Evolutionary conservation across 1,140 invertebrate species (phyloP), one percentile per base, ranked within the genome.

Genomic region (Drosophila kikkawai): DNA sequence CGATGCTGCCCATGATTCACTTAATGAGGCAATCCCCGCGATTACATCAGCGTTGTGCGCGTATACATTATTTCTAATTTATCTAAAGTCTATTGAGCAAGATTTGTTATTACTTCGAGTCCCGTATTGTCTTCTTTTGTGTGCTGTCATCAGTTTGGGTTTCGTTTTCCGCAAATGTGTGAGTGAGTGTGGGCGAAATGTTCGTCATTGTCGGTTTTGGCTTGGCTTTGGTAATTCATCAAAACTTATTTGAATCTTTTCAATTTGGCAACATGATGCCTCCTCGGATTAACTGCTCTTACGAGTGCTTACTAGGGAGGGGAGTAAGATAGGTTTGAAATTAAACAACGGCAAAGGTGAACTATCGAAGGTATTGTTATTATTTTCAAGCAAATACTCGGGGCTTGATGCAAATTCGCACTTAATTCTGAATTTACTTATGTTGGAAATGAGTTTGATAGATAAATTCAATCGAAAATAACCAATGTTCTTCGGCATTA

Each of bases 11-110:
- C 37, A 32, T 71, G 69, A 73, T 48, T 58, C 67, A 59, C 37
- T 51, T 37, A 22, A 17, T 59, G 67, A 71, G 53, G 64, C 67
- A 55, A 70, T 55, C 41, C 48, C 53, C 19, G 9, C 48, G 48
- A 70, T 70, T 70, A 73, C 37, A 50, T 59, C 67, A 71, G 67
- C 53, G 42, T 37, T 37, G 37, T 51, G 22, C 29, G 37, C 42
- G 17, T 26, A 39, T 68, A 70, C 39, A 66, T 58, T 76, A 47
- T 67, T 55, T 76, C 61, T 67, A 76, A 76, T 76, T 58, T 15
- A 76, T 76, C 73, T 58, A 75, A 76, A 76, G 60, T 53, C 74
- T 44, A 76, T 76, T 34, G 47, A 53, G 73, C 74, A 76, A 76
- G 39, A 75, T 66, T 59, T 60, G 45, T 22, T 51, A 42, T 73